Evolutionary conservation across 1,140 invertebrate species (phyloP), one percentile per base, ranked within the genome.

Genomic region (Achatina immaculata): DNA sequence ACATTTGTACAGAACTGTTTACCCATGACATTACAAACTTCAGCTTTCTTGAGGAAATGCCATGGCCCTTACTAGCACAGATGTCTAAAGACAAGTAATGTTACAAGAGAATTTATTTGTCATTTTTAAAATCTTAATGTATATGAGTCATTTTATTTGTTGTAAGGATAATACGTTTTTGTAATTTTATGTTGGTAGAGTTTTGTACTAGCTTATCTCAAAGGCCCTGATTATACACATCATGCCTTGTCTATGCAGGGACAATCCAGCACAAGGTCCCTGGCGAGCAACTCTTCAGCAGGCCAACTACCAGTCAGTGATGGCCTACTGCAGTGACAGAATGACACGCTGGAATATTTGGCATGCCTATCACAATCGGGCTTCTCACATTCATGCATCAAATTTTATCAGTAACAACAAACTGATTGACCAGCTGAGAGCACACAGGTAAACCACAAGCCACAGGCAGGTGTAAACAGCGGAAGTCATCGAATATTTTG

Each of bases 271-370:
- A 48, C 78, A 80, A 73, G 90, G 90, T 3, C 90, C 90, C 0
- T 91, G 90, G 90, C 81, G 80, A 81, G 91, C 97, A 0, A 95
- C 94, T 1, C 91, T 97, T 31, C 92, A 95, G 62, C 94, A 95
- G 1, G 90, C 94, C 82, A 92, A 96, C 51, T 94, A 95, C 83
- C 90, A 94, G 74, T 92, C 93, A 19, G 96, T 94, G 86, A 92
- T 97, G 88, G 94, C 97, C 89, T 94, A 96, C 90, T 98, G 97
- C 91, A 94, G 95, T 0, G 94, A 95, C 89, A 91, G 95, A 81
- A 89, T 93, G 36, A 87, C 95, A 43, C 92, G 97, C 51, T 96
- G 94, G 94, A 96, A 96, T 89, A 91, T 95, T 0, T 98, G 96
- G 96, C 92, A 95, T 73, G 95, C 95, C 0, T 92, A 94, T 88